Base-by-base conservation (phyloP, 1,140 invertebrate species). In the Sycobia sp. region DNA sequence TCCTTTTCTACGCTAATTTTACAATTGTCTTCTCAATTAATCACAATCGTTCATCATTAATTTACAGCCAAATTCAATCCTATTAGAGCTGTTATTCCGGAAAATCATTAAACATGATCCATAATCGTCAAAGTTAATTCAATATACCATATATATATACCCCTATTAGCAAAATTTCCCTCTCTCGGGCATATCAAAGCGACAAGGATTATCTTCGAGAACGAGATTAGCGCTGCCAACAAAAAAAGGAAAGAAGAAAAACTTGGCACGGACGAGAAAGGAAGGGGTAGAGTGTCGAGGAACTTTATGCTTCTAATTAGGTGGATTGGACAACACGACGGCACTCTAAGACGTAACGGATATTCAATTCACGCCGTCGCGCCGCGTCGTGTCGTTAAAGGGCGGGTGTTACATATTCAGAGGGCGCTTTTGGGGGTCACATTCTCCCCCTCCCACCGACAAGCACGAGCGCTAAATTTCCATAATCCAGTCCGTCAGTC, bases 351-450 rank as follows among this genome's bases (percentile, higher is more conserved):
- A 64, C 47, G 46, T 44, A 58, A 64, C 62, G 54, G 62, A 64
- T 64, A 64, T 64, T 58, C 62, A 57, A 64, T 64, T 64, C 62
- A 51, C 27, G 39, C 46, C 22, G 29, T 41, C 29, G 39, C 34
- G 47, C 49, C 38, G 29, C 22, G 29, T 41, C 29, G 39, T 25
- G 47, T 53, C 38, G 29, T 56, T 64, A 51, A 64, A 64, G 47
- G 44, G 54, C 54, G 23, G 29, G 1, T 44, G 54, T 64, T 64
- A 64, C 54, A 64, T 64, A 64, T 58, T 64, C 62, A 58, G 46
- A 64, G 62, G 29, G 41, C 11, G n/a, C 25, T 36, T 63, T 63
- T 63, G 39, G 1, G 43, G 10, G 27, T 34, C n/a, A n/a, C n/a
- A n/a, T n/a, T n/a, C n/a, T n/a, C n/a, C n/a, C n/a, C n/a, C n/a